Evolutionary conservation across 1,140 invertebrate genomes (phyloP), one percentile per base, ranked within the genome.

Genomic region (Orius insidiosus): DNA sequence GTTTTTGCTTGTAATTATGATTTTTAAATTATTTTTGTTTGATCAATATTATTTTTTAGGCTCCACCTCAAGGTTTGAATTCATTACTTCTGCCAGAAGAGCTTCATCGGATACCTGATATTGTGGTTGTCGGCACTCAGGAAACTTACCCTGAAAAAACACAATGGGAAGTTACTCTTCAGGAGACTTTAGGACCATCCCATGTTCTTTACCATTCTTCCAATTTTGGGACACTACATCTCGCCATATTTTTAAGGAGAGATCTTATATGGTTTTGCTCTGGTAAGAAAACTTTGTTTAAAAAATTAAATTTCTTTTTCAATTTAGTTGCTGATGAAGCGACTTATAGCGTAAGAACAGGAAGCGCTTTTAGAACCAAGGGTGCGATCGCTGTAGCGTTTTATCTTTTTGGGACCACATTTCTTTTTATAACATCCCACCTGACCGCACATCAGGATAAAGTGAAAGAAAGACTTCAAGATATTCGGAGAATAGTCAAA

Each of bases 241-340:
- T 93, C 34, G 76, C 79, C 32, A 65, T 95, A 45, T 95, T 90
- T 59, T 68, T 95, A 43, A 63, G 86, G 36, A 67, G 88, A 50
- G 89, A 95, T 63, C 70, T 96, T 2, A 85, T 94, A 52, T 94
- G 89, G 88, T 94, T 85, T 58, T 88, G 85, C 60, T 93, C 72
- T 43, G 60, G 58, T 62, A 58, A 52, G n/a, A n/a, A n/a, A n/a
- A n/a, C n/a, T n/a, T n/a, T n/a, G n/a, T n/a, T n/a, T n/a, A n/a
- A n/a, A n/a, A n/a, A n/a, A n/a, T n/a, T n/a, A n/a, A n/a, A n/a
- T n/a, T n/a, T n/a, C n/a, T n/a, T n/a, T n/a, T n/a, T n/a, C n/a
- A 31, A 58, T 61, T 46, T 76, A 56, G 71, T 84, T n/a, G 76
- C 85, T 0, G 87, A 95, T 66, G 85, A 89, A 53, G 77, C 78